Evolutionary conservation across 2,797 vertebrate species (phyloP).

Genomic region (Vultur gryphus): DNA sequence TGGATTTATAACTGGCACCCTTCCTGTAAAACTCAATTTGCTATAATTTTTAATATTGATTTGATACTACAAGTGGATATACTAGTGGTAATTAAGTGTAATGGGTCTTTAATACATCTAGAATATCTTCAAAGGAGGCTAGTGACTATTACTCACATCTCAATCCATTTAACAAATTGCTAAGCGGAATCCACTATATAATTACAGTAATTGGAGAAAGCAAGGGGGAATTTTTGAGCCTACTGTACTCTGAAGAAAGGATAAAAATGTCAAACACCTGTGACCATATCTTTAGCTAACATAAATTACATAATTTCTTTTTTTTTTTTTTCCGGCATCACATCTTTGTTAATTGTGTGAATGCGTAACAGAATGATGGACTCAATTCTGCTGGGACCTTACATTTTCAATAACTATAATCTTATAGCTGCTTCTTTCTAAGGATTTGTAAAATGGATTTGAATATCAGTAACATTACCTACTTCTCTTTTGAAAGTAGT

Average conservation of each 20-base stretch:
- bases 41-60: not conserved
- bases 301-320: not conserved
- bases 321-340: not conserved
- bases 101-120: not conserved
- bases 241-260: not conserved
- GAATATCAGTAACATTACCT: not conserved
- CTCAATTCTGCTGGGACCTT: not conserved
- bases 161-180: not conserved
- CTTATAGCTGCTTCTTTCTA: not conserved
- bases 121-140: slow-evolving; percentile 2
- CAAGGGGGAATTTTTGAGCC: not conserved
- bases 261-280: not conserved
- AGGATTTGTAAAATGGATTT: not conserved
- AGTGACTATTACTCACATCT: not conserved
- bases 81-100: not conserved
- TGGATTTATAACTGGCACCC: not conserved
- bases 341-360: not conserved
- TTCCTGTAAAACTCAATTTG: not conserved
- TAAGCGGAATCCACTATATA: not conserved
- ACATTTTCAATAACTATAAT: not conserved
- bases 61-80: not conserved
- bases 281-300: not conserved
- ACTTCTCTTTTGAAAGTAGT: not conserved
- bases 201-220: not conserved
- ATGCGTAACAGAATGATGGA: not conserved